Evolutionary conservation across 2,113 vertebrate genomes (phyloP).

Genomic region (Pluvialis apricaria): DNA sequence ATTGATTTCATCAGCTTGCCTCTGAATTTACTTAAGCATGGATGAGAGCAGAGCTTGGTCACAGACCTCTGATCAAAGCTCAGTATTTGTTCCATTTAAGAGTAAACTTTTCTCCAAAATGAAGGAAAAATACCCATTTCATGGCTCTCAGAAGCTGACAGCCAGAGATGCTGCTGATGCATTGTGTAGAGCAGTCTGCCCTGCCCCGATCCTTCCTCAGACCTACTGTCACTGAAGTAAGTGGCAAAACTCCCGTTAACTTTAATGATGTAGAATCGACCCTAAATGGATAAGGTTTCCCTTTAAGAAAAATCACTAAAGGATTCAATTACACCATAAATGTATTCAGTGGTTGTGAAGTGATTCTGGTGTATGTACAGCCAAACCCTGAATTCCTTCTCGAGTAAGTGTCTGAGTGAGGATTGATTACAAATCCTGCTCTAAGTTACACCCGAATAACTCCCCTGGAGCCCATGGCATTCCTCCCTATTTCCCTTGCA

Average conservation of each 20-base stretch:
- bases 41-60: background rate
- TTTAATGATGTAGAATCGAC: background rate
- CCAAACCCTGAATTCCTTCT: conserved; percentile 57
- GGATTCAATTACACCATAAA: conserved; percentile 35
- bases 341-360: conserved; percentile 40
- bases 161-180: background rate
- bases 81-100: background rate
- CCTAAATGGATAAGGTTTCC: background rate
- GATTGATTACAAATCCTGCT: conserved; percentile 25
- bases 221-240: background rate
- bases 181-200: background rate
- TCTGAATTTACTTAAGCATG: background rate
- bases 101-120: background rate
- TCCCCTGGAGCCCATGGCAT: background rate
- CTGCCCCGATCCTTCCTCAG: background rate
- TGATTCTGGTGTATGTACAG: background rate
- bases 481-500: background rate
- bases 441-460: background rate
- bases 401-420: conserved; percentile 23
- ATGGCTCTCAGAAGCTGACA: background rate
- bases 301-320: conserved; percentile 37
- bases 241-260: background rate
- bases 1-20: background rate
- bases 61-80: background rate
- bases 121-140: background rate